phyloP scores from a whole-genome alignment of 2,888 invertebrate genomes.

The Sminthurides aquaticus region DNA sequence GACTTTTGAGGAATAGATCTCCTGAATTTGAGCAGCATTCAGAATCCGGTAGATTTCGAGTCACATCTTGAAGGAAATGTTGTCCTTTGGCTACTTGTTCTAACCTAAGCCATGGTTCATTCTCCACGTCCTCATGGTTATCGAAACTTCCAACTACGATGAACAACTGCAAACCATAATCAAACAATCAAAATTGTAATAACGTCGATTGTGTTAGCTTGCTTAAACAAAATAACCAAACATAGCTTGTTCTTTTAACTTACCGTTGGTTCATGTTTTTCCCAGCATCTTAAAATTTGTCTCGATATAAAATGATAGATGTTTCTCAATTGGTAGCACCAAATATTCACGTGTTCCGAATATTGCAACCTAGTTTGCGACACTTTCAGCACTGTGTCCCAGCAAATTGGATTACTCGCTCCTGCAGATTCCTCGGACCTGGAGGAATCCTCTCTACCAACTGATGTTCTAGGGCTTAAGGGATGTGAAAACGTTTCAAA shows the following conservation, averaged over 20 bases:
- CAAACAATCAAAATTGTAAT: neutral
- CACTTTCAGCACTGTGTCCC: slow-evolving; percentile 4
- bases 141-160: neutral
- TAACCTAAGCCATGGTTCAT: too few species aligned
- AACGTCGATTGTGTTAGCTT: too few species aligned
- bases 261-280: slow-evolving; percentile 12
- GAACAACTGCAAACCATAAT: neutral
- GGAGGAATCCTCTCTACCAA: neutral
- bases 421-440: too few species aligned
- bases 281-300: slow-evolving; percentile 9
- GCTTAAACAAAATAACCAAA: too few species aligned
- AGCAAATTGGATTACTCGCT: slow-evolving; percentile 1
- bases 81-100: neutral
- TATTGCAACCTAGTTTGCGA: neutral
- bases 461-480: neutral
- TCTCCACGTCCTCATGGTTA: neutral
- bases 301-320: slow-evolving; percentile 10
- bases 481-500: slow-evolving; percentile 6
- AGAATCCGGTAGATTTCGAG: neutral
- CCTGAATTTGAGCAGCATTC: slow-evolving; percentile 1
- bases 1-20: neutral
- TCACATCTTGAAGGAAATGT: neutral
- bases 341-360: neutral
- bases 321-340: slow-evolving; percentile 13
- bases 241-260: too few species aligned